Evolutionary conservation across 2,888 invertebrate species (phyloP).

Genomic region (Drosophila barbarae): DNA sequence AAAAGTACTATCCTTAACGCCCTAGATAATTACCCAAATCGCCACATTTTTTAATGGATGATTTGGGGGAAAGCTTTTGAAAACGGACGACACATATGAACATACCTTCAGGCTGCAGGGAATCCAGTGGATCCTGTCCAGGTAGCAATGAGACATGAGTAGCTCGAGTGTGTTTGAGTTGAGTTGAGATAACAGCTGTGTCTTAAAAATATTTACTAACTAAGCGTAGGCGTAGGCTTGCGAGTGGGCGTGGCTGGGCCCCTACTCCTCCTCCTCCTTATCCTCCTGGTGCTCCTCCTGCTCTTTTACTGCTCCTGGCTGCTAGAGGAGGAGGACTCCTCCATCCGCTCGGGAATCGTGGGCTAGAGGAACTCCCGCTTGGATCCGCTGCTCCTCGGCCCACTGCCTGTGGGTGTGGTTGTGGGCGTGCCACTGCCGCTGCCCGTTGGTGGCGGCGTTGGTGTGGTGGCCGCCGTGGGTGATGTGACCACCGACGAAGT

Average conservation of each 20-base stretch:
- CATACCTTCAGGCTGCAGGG: neutral
- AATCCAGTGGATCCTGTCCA: neutral
- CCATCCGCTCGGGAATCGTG: conserved; percentile 70
- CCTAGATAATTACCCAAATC: neutral
- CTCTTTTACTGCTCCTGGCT: conserved; percentile 37
- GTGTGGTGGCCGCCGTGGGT: conserved; percentile 28
- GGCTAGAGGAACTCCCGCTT: conserved; percentile 80
- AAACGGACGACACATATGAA: neutral
- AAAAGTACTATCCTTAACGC: neutral
- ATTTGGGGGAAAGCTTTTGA: conserved; percentile 6
- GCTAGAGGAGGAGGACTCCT: conserved; percentile 50
- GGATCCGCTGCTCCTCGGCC: conserved; percentile 70
- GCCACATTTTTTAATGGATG: neutral
- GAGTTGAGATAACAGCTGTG: conserved; percentile 41
- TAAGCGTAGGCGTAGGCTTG: conserved; percentile 59
- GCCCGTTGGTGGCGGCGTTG: conserved; percentile 31
- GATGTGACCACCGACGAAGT: conserved; percentile 16
- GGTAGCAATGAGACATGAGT: conserved; percentile 8
- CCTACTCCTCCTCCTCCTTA: conserved; percentile 2
- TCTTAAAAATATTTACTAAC: conserved; percentile 49
- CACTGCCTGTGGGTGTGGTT: conserved; percentile 63
- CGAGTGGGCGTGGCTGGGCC: conserved; percentile 45
- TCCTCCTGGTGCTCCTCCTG: neutral
- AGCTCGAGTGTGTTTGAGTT: conserved; percentile 3
- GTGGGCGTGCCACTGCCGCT: conserved; percentile 53